Conservation (phyloP, 2,113 vertebrate species). For the Scytalopus superciliaris region DNA sequence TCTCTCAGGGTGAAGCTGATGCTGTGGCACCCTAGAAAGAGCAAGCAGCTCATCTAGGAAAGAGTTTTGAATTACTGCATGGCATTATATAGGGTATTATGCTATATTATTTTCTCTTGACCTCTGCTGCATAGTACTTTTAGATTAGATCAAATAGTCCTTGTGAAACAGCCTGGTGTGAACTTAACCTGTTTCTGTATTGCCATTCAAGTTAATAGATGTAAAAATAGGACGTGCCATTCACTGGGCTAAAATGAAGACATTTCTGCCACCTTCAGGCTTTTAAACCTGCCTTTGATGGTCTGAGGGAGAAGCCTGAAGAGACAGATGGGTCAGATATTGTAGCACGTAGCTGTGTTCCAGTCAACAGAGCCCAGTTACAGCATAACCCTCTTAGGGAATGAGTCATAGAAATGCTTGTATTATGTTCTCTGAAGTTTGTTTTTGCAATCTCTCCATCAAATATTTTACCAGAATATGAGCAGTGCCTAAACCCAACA, state of each 20-base stretch:
- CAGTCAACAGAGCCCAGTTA: background rate
- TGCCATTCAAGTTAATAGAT: background rate
- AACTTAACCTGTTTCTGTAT: background rate
- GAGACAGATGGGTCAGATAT: background rate
- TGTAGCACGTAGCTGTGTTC: rapidly evolving
- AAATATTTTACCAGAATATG: background rate
- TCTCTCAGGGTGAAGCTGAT: background rate
- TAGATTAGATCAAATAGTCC: background rate
- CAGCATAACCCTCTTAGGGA: background rate
- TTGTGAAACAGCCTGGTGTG: background rate
- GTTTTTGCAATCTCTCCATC: background rate
- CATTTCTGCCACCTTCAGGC: background rate
- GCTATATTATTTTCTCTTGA: rapidly evolving
- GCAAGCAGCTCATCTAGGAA: background rate
- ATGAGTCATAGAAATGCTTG: background rate
- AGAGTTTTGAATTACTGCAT: background rate
- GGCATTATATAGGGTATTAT: background rate
- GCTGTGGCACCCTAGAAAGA: background rate
- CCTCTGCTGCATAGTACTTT: background rate
- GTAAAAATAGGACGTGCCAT: background rate
- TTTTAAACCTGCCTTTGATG: background rate
- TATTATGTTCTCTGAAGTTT: background rate
- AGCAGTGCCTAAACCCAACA: background rate
- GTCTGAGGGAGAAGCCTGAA: background rate
- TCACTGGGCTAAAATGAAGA: background rate